A percentile compares a stretch with the other conserved stretches of the same genome.
phyloP scores from a whole-genome alignment of 2,888 invertebrate genomes.

The Hylaea fasciaria region DNA sequence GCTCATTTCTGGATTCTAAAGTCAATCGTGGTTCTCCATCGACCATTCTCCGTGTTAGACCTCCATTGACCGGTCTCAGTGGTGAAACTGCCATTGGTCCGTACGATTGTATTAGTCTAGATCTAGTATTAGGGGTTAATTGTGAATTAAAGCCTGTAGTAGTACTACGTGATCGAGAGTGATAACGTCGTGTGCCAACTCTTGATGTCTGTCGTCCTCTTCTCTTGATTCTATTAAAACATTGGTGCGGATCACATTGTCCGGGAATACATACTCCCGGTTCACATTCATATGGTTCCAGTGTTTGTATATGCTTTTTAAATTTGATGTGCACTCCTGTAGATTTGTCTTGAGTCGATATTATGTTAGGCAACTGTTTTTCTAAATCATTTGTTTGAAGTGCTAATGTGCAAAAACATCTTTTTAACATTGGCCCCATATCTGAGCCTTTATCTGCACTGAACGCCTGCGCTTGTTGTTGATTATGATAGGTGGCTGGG shows the following conservation, averaged over 20 bases:
- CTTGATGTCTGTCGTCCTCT: background rate
- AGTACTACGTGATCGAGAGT: background rate
- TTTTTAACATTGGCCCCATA: conserved; percentile 1
- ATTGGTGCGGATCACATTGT: conserved; percentile 48
- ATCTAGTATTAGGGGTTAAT: background rate
- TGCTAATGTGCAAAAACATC: conserved; percentile 6
- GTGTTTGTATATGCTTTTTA: background rate
- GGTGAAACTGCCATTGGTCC: background rate
- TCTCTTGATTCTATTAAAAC: conserved; percentile 17
- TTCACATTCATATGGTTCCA: conserved; percentile 45
- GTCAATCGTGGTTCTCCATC: conserved; percentile 28
- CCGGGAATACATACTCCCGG: conserved; percentile 51
- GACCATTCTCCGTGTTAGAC: no score
- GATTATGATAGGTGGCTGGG: background rate
- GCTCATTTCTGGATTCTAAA: conserved; percentile 30
- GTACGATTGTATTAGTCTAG: background rate
- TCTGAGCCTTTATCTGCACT: background rate
- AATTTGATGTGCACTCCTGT: background rate
- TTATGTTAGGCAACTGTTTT: background rate
- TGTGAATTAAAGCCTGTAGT: background rate
- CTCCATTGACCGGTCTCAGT: background rate
- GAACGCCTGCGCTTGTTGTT: background rate
- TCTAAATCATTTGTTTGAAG: background rate
- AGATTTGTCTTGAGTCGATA: background rate
- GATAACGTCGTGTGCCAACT: background rate